Evolutionary conservation across 1,140 invertebrate genomes (phyloP), one percentile per base, ranked within the genome.

Genomic region (Drosophila neocordata): DNA sequence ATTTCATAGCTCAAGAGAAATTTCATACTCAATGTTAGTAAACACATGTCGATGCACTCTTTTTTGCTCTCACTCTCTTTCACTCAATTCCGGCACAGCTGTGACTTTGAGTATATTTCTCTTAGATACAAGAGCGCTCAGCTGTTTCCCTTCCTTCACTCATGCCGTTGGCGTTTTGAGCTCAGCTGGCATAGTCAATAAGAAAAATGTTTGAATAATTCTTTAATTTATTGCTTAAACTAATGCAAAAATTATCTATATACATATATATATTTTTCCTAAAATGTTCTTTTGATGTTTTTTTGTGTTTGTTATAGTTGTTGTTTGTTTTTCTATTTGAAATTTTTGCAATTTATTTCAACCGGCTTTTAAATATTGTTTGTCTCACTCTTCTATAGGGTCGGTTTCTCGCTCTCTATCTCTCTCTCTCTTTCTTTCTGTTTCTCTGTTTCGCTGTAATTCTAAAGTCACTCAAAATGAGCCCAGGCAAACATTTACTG

Each of bases 391-490:
- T 6, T 31, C 6, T 31, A 31, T 31, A 31, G 27, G 27, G 27
- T 31, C 27, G 27, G 7, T 31, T 31, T 3, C 1, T 41, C 38
- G 2, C 6, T 48, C 8, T 11, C 15, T 2, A 8, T 2, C 1
- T 44, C 13, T 8, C 41, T 18, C 41, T 15, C 38, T 41, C 38
- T 7, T 13, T 9, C 41, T 48, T 15, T 20, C 15, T 48, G 15
- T 20, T 9, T 48, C 1, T 18, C 41, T 20, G 8, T 8, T 8
- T 44, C 41, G 7, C 41, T 44, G 13, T 44, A 2, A 3, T 18
- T 48, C n/a, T 18, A 9, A 38, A 48, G 41, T 48, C 41, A 48
- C 41, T 48, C 41, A 48, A 48, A 20, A 20, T 48, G 41, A 48
- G 41, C 2, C 41, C 6, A 20, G 41, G 41, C 41, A 48, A 48